Evolutionary conservation across 2,797 vertebrate species (phyloP), one percentile per base, ranked within the genome.

Genomic region (Benthosema pterotum): DNA sequence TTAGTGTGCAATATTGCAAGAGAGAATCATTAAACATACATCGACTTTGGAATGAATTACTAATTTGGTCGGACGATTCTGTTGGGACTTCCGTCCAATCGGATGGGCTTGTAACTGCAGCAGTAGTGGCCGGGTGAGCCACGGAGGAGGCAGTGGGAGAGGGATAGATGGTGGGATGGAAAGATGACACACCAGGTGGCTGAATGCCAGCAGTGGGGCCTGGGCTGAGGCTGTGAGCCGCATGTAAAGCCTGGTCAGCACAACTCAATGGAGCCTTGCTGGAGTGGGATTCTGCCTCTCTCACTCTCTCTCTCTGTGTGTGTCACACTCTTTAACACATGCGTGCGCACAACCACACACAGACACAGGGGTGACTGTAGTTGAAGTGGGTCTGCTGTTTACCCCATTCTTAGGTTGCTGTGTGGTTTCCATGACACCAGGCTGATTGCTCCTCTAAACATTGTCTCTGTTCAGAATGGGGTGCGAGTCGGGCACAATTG

Each of bases 221-320:
- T 83, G 73, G 62, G 70, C 83, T 76, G 66, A 77, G 72, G 77
- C 80, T 60, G 58, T 65, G 65, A 75, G 83, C 73, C 14, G 64
- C 75, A 68, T 60, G 75, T 81, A 86, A 60, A 85, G 88, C 85
- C 76, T 82, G 88, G 85, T 90, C 89, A 90, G 89, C 89, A 90
- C 83, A 87, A 89, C 85, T 85, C 79, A 80, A 75, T 84, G 72
- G 68, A 75, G 75, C 70, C 67, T 62, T 66, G 56, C 67, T 65
- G 65, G 22, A 25, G 22, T 25, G 22, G 57, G 52, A 52, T 52
- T 14, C 63, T 32, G 32, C 28, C 69, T 70, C 68, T 69, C 69
- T 70, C 43, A n/a, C 45, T 46, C 45, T 46, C 45, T 13, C 45
- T 13, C 45, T 46, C 13, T 25, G 22, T 25, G 22, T 25, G 22